These are phyloP conservation scores for Philereme vetulata DNA, from an alignment of 2,888 invertebrate species.

Conservation along the genomic window DNA sequence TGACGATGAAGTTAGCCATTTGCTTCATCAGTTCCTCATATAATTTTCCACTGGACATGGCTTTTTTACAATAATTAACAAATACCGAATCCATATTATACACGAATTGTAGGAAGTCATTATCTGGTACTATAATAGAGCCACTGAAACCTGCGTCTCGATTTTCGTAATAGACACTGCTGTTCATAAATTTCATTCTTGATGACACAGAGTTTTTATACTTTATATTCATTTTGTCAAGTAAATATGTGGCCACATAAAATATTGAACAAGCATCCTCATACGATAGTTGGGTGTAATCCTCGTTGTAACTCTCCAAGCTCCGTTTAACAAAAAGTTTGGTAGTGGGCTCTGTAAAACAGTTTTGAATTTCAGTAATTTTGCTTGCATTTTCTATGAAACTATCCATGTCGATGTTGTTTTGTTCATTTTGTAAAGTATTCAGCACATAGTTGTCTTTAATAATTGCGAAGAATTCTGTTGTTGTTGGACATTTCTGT, in stretches of 20 bases:
- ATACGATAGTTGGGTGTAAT: slow-evolving; percentile 2
- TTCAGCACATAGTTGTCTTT: not conserved
- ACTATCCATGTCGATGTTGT: not conserved
- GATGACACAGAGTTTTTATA: not conserved
- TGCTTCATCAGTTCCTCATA: slow-evolving; percentile 6
- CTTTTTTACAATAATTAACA: slow-evolving; percentile 4
- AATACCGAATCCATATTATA: slow-evolving; percentile 10
- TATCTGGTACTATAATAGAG: slow-evolving; percentile 12
- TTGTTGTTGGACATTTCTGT: not conserved
- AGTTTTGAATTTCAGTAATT: not conserved
- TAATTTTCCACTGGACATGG: slow-evolving; percentile 4
- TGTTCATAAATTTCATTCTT: slow-evolving; percentile 7
- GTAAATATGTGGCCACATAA: slow-evolving; percentile 10
- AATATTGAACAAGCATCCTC: slow-evolving; percentile 6
- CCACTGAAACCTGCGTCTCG: not conserved
- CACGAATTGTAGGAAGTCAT: slow-evolving; percentile 8
- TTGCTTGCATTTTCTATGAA: slow-evolving; percentile 2
- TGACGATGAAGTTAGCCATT: not conserved
- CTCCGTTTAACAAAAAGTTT: not conserved
- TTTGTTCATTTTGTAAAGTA: not conserved
- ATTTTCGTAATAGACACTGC: slow-evolving; percentile 9
- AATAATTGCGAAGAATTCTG: slow-evolving; percentile 4
- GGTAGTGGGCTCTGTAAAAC: not conserved
- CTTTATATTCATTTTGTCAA: slow-evolving; percentile 8
- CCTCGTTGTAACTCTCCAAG: not conserved